Base-by-base conservation (phyloP, 2,797 vertebrate species). In the Rhinatrema bivittatum region DNA sequence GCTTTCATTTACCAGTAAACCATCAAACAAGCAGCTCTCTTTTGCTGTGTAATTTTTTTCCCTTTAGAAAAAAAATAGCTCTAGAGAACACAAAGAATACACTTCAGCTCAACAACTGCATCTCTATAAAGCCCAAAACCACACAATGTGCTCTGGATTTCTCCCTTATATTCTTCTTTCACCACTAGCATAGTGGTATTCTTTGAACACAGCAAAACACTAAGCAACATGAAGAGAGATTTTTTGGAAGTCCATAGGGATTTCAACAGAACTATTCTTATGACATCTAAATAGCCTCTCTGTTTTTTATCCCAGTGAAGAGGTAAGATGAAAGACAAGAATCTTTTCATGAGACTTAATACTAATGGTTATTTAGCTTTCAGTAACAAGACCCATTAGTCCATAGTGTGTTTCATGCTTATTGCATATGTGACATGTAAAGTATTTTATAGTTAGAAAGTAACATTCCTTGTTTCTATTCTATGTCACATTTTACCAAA, bases 311-410 rank as follows among this genome's bases (percentile, higher is more conserved):
- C 58, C 60, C 46, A 37, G 56, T 72, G 51, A 74, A 74, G 60
- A 69, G 43, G 39, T 44, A 63, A 67, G 70, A 69, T 72, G 69
- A 80, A 75, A 78, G 75, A 78, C 56, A 68, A 62, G 62, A 50
- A 46, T 58, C 68, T 68, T 69, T 74, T 72, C 64, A 72, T 66
- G 65, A 68, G 69, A 61, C 62, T 69, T 69, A 73, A 70, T 65
- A 69, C 65, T 70, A 64, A 65, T 68, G 68, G 72, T 74, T 73
- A 80, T 73, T 74, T 71, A 69, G 66, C 67, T 74, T 75, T 78
- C 70, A 62, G 19, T 72, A 76, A 66, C 46, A 68, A 64, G 53
- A 57, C 54, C 66, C 65, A 73, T 70, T 68, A 75, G 60, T 46
- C 37, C 46, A 27, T 37, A 10, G 25, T 16, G 42, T 38, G 50